Evolutionary conservation across 2,797 vertebrate genomes (phyloP).

Genomic region (Peromyscus aztecus): DNA sequence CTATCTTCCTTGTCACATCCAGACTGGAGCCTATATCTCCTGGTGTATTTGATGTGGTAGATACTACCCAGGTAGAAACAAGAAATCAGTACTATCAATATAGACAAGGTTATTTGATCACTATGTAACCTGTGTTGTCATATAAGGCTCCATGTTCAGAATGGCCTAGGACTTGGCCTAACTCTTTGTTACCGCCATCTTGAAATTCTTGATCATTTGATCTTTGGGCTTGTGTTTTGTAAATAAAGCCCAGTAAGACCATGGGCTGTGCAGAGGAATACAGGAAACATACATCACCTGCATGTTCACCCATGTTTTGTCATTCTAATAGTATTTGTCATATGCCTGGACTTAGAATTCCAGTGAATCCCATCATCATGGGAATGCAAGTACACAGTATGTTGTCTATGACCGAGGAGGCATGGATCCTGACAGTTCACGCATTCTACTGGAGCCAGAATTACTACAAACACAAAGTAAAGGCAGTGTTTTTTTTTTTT

Average conservation of each 20-base stretch:
- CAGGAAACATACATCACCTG: background rate
- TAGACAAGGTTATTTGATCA: background rate
- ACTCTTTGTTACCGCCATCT: background rate
- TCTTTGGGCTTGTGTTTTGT: slow-evolving; percentile 43
- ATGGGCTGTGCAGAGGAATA: background rate
- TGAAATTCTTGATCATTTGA: slow-evolving; percentile 54
- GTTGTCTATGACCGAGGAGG: background rate
- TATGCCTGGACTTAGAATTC: slow-evolving; percentile 15
- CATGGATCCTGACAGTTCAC: background rate
- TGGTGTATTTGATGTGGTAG: background rate
- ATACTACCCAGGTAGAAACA: background rate
- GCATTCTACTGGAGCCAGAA: background rate
- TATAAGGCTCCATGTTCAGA: background rate
- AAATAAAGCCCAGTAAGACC: slow-evolving; percentile 7
- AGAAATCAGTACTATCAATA: background rate
- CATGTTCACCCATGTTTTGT: background rate
- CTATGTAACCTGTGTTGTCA: slow-evolving; percentile 26
- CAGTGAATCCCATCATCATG: background rate
- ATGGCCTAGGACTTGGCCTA: background rate
- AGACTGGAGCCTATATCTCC: background rate
- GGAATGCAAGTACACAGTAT: slow-evolving; percentile 22
- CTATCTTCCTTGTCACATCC: background rate
- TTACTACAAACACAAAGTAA: slow-evolving; percentile 30
- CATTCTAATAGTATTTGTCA: slow-evolving; percentile 29
- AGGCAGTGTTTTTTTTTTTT: background rate